phyloP scores from a whole-genome alignment of 2,113 vertebrate genomes.

The Misgurnus mizolepis region DNA sequence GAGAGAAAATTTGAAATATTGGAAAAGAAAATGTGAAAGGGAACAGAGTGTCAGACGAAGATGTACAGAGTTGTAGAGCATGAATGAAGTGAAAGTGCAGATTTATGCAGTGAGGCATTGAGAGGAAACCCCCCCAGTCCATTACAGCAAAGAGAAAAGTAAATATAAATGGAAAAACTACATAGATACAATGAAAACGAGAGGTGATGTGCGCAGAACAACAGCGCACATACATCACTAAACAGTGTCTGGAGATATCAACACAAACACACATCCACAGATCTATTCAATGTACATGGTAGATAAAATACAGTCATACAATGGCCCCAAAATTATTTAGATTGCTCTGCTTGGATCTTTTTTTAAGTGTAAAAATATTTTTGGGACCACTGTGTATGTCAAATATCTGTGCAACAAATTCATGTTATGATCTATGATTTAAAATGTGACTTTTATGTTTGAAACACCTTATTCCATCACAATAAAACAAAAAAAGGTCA shows the following conservation, averaged over 20 bases:
- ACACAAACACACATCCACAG: not conserved
- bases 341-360: too few species aligned
- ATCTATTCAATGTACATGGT: not conserved
- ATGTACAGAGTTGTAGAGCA: conserved; percentile 37
- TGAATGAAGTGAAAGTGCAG: conserved; percentile 49
- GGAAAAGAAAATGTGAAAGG: conserved; percentile 1
- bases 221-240: conserved; percentile 1
- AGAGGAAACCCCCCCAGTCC: conserved; percentile 26
- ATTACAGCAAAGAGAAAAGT: conserved; percentile 15
- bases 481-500: not conserved
- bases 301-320: too few species aligned
- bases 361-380: too few species aligned
- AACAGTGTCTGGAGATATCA: not conserved
- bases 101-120: conserved; percentile 41
- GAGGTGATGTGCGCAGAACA: not conserved
- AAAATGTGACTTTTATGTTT: not conserved
- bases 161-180: conserved; percentile 38
- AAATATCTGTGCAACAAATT: not conserved
- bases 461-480: not conserved
- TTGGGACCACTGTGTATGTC: too few species aligned
- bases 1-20: conserved; percentile 30
- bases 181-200: not conserved
- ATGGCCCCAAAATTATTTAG: not conserved
- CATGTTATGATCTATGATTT: not conserved
- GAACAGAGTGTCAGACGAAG: conserved; percentile 5